These are phyloP conservation scores for Microcaecilia unicolor DNA, from an alignment of 2,797 vertebrate species.

Conservation along the genomic window DNA sequence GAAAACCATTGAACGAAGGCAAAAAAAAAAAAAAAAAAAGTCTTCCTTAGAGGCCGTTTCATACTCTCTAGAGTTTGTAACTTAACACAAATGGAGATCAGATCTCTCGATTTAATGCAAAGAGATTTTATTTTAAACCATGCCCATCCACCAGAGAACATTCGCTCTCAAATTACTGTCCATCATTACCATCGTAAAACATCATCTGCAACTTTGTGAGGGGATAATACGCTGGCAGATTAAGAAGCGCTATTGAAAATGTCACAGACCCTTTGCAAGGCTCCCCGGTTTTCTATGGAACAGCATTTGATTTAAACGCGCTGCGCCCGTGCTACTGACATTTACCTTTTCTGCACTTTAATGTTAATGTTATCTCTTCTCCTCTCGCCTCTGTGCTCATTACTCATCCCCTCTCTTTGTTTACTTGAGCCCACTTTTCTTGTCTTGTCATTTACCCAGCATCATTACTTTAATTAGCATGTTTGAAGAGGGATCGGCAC, in stretches of 20 bases:
- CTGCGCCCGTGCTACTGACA: slow-evolving; percentile 26
- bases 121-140: too few species aligned
- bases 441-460: slow-evolving; percentile 38
- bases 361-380: slow-evolving; percentile 29
- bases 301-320: slow-evolving; percentile 13
- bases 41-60: too few species aligned
- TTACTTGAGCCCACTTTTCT: slow-evolving; percentile 32
- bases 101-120: too few species aligned
- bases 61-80: too few species aligned
- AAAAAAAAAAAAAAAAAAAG: too few species aligned
- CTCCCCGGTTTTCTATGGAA: slow-evolving; percentile 39
- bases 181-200: too few species aligned
- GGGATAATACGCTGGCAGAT: too few species aligned
- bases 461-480: slow-evolving; percentile 46
- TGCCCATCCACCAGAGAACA: too few species aligned
- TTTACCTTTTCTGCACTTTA: slow-evolving; percentile 9
- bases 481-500: slow-evolving; percentile 39
- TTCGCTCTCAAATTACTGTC: too few species aligned
- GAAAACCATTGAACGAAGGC: too few species aligned
- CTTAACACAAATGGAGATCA: too few species aligned
- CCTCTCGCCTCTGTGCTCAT: slow-evolving; percentile 31
- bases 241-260: slow-evolving; percentile 20
- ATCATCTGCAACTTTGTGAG: too few species aligned
- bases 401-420: slow-evolving; percentile 23
- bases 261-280: slow-evolving; percentile 21